Evolutionary conservation across 2,888 invertebrate species (phyloP).

Genomic region (Drosophila macrospina): DNA sequence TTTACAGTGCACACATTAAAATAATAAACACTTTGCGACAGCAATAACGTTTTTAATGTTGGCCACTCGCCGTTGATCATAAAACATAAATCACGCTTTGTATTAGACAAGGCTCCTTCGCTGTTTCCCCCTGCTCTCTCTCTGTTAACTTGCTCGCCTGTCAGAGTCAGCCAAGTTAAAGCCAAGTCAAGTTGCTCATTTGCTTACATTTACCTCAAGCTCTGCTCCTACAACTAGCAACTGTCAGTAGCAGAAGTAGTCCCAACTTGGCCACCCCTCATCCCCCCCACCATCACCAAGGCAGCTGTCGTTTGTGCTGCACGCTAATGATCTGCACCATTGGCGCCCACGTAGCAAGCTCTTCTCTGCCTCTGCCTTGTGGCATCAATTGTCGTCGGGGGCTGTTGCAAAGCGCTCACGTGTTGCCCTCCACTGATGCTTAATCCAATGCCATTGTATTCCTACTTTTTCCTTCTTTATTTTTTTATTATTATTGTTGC

Average conservation of each 20-base stretch:
- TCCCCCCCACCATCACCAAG: background rate
- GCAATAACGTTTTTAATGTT: constrained; percentile 51
- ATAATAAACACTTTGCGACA: constrained; percentile 72
- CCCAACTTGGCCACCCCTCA: constrained; percentile 32
- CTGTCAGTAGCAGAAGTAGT: constrained; percentile 44
- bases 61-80: constrained; percentile 46
- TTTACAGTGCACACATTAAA: constrained; percentile 61
- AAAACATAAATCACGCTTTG: constrained; percentile 68
- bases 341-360: constrained; percentile 69
- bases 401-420: constrained; percentile 37
- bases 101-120: constrained; percentile 8
- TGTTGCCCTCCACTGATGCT: constrained; percentile 29
- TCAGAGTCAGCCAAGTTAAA: background rate
- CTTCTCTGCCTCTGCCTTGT: constrained; percentile 17
- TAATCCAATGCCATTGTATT: constrained; percentile 26
- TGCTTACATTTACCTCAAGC: constrained; percentile 21
- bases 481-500: constrained; percentile 4
- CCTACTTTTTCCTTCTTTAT: background rate
- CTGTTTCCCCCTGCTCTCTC: background rate
- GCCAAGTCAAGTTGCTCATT: constrained; percentile 10
- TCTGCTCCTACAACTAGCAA: constrained; percentile 14
- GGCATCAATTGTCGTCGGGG: constrained; percentile 33
- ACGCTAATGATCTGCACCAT: constrained; percentile 74
- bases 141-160: background rate
- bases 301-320: constrained; percentile 44